A percentile compares a stretch with the other conserved stretches of the same genome.
Conservation (phyloP, 2,113 vertebrate genomes). For the Chionodraco myersi region DNA sequence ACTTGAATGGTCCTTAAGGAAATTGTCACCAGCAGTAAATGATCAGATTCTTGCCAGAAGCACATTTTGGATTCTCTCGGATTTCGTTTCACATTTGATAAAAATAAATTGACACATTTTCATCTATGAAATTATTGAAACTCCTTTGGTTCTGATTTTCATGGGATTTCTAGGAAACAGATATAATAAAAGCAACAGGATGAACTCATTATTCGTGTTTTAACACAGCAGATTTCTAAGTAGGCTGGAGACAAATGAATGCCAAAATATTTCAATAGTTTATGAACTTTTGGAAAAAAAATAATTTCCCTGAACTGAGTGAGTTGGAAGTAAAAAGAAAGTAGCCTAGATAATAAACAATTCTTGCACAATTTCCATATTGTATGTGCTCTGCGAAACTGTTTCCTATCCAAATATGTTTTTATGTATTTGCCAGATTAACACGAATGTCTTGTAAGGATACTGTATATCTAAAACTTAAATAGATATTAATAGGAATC, state of each 20-base stretch:
- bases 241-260: constrained; percentile 30
- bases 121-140: not conserved
- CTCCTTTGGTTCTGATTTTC: constrained; percentile 8
- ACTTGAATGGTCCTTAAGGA: not conserved
- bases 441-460: not conserved
- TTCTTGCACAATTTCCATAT: constrained; percentile 15
- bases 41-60: not conserved
- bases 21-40: constrained; percentile 3
- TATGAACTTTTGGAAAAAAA: constrained; percentile 38
- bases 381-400: constrained; percentile 22
- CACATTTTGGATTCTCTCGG: not conserved
- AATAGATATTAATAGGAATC: not conserved
- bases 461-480: not conserved
- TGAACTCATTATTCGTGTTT: constrained; percentile 1
- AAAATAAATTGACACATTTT: not conserved
- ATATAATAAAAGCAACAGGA: not conserved
- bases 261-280: constrained; percentile 33
- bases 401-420: not conserved
- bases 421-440: constrained; percentile 1
- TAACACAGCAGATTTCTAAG: constrained; percentile 31
- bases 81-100: constrained; percentile 10
- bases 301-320: not conserved
- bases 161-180: constrained; percentile 21
- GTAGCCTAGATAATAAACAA: constrained; percentile 11
- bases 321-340: constrained; percentile 20